Percentiles rank a stretch among this genome's conserved stretches.
Conservation (phyloP, 1,140 invertebrate species). For the Drosophila mojavensis region DNA sequence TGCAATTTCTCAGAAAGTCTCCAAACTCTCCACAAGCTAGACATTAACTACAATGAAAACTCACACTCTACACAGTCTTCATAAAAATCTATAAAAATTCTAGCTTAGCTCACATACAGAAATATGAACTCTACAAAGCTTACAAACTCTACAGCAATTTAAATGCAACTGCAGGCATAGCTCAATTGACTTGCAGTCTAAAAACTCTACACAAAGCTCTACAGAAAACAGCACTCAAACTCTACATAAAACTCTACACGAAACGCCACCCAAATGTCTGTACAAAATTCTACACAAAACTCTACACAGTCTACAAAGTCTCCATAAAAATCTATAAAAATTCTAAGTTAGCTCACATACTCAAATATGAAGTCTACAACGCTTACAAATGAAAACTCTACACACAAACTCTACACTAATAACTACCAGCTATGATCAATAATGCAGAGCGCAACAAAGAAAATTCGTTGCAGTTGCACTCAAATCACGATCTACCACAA, state of each 20-base stretch:
- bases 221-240: no score
- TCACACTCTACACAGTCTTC: slow-evolving; percentile 10
- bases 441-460: no score
- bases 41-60: not conserved
- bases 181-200: slow-evolving; percentile 1
- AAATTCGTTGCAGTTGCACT: no score
- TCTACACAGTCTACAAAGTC: slow-evolving; percentile 17
- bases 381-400: slow-evolving; percentile 7
- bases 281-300: not conserved
- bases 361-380: not conserved
- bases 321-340: not conserved
- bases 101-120: no score
- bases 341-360: no score
- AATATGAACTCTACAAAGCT: not conserved
- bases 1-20: not conserved
- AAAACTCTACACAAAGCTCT: slow-evolving; percentile 18
- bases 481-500: not conserved
- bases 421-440: not conserved
- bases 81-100: not conserved
- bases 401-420: not conserved
- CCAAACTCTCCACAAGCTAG: slow-evolving; percentile 13
- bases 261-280: not conserved
- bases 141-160: slow-evolving; percentile 13
- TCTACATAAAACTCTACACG: no score
- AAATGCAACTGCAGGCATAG: no score